Conservation (phyloP, 2,797 vertebrate genomes). For the Pseudopleuronectes americanus region DNA sequence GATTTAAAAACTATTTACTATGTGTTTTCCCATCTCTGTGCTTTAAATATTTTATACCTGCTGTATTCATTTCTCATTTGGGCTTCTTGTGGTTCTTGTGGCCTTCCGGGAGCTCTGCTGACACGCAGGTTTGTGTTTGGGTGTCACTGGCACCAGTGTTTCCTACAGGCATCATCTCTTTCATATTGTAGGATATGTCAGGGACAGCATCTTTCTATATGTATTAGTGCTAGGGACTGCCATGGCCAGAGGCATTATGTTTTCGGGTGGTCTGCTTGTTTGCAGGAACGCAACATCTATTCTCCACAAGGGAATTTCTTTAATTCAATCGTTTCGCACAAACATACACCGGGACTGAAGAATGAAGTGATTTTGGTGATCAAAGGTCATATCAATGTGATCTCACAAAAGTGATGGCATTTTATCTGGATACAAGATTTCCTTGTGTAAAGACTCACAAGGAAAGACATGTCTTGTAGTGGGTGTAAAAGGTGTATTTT, state of each 20-base stretch:
- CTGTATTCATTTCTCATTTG: background rate
- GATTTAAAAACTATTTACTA: slow-evolving; percentile 5
- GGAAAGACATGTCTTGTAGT: background rate
- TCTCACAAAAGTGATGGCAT: background rate
- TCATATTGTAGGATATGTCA: too few species aligned
- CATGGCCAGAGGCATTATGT: background rate
- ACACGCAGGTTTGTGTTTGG: too few species aligned
- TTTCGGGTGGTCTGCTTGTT: background rate
- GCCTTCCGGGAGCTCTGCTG: background rate
- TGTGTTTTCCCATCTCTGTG: slow-evolving; percentile 19
- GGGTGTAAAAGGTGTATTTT: background rate
- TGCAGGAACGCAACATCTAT: background rate
- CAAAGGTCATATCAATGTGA: background rate
- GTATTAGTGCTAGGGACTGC: background rate
- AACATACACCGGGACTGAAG: too few species aligned
- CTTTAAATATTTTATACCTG: slow-evolving; percentile 12
- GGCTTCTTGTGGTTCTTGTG: background rate
- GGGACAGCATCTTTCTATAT: background rate
- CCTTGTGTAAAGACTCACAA: background rate
- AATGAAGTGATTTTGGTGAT: background rate
- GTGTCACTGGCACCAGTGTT: too few species aligned
- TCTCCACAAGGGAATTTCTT: too few species aligned
- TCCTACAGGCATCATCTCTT: too few species aligned
- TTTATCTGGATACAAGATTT: background rate
- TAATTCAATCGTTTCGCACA: too few species aligned